phyloP scores from a whole-genome alignment of 2,797 vertebrate genomes.

The Tokudaia muenninki region DNA sequence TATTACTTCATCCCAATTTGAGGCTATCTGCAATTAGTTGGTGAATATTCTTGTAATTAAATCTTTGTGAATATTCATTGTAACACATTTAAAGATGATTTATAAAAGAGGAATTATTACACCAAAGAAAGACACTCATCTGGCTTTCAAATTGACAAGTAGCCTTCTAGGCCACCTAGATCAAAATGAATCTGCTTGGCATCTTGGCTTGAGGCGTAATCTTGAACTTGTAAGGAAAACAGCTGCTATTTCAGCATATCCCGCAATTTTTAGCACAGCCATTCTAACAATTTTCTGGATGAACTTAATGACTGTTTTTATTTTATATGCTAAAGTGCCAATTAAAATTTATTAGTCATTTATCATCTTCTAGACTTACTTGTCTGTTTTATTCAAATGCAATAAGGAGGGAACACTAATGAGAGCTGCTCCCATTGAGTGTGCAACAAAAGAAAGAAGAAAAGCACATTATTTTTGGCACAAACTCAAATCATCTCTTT shows the following conservation, averaged over 20 bases:
- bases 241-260: constrained; percentile 63
- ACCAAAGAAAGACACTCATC: constrained; percentile 31
- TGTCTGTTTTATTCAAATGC: constrained; percentile 72
- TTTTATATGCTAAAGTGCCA: constrained; percentile 76
- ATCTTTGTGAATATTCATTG: neutral
- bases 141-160: constrained; percentile 2
- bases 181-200: neutral
- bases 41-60: neutral
- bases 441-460: constrained; percentile 37
- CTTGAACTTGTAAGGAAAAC: constrained; percentile 55
- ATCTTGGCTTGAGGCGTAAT: neutral
- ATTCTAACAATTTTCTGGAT: constrained; percentile 75
- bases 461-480: constrained; percentile 65
- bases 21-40: neutral
- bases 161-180: neutral
- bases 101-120: neutral
- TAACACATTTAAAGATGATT: constrained; percentile 15
- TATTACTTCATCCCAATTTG: neutral
- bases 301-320: constrained; percentile 80
- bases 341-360: constrained; percentile 83
- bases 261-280: constrained; percentile 49
- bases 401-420: constrained; percentile 51
- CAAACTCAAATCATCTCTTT: constrained; percentile 62
- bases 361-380: constrained; percentile 74
- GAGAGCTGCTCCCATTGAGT: constrained; percentile 52